A percentile compares a stretch with the other conserved stretches of the same genome.
These are phyloP conservation scores for Phrynocephalus forsythii DNA, from an alignment of 2,797 vertebrate genomes.

Conservation along the genomic window DNA sequence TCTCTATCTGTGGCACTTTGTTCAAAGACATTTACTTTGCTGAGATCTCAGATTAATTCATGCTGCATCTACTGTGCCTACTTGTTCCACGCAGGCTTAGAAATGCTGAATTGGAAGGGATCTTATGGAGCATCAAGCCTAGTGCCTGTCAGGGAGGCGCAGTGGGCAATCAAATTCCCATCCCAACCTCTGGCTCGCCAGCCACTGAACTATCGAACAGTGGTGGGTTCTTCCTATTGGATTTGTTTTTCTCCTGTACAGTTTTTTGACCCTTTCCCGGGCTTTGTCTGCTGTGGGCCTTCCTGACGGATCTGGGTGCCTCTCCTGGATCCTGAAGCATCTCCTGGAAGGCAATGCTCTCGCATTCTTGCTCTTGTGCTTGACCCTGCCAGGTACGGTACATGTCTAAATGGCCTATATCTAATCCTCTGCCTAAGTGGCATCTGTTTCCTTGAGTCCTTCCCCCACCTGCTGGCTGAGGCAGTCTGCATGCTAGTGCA, in stretches of 20 bases:
- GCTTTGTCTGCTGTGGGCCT: slow-evolving; percentile 41
- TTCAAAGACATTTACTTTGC: too few species aligned
- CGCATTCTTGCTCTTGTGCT: slow-evolving; percentile 79
- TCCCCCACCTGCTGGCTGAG: too few species aligned
- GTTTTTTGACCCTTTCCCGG: slow-evolving; percentile 71
- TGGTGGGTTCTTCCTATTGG: not conserved
- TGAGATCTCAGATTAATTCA: not conserved
- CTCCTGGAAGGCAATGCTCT: slow-evolving; percentile 82
- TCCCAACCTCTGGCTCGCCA: too few species aligned
- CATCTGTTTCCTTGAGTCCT: too few species aligned
- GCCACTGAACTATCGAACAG: too few species aligned
- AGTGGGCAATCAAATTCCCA: too few species aligned
- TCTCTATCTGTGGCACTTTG: not conserved
- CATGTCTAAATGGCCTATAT: not conserved
- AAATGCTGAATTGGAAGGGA: too few species aligned
- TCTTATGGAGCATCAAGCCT: too few species aligned
- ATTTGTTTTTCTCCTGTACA: slow-evolving; percentile 35
- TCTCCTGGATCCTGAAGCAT: slow-evolving; percentile 76
- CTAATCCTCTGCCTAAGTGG: too few species aligned
- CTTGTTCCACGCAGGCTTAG: not conserved
- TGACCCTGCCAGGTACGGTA: slow-evolving; percentile 80
- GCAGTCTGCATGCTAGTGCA: too few species aligned
- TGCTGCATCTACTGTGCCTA: too few species aligned
- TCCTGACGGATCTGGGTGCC: slow-evolving; percentile 44
- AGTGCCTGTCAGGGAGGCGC: too few species aligned